A percentile compares a stretch with the other conserved stretches of the same genome.
Evolutionary conservation across 2,797 vertebrate genomes (phyloP).

Genomic region (Schizopygopsis pylzovi): DNA sequence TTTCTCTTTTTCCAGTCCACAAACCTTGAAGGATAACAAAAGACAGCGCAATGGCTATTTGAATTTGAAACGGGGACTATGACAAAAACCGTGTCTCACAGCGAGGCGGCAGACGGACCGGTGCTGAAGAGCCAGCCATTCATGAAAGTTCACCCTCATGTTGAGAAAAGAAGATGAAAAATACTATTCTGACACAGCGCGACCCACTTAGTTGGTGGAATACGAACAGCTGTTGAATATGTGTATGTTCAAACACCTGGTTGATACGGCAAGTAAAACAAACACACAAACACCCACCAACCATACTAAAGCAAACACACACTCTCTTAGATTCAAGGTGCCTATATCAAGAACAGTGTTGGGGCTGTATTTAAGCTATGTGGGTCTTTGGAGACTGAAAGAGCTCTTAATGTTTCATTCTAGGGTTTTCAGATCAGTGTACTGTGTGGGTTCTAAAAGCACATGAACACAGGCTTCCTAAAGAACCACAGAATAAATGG

Average conservation of each 20-base stretch:
- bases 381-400: neutral
- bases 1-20: conserved; percentile 78
- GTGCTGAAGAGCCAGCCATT: conserved; percentile 63
- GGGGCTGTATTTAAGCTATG: neutral
- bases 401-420: neutral
- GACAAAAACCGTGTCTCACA: conserved; percentile 65
- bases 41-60: conserved; percentile 78
- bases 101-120: conserved; percentile 67
- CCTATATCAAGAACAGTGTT: neutral
- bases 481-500: neutral
- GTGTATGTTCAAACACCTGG: conserved; percentile 23
- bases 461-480: neutral
- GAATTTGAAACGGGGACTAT: conserved; percentile 78
- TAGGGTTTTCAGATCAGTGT: neutral
- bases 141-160: conserved; percentile 47
- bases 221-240: conserved; percentile 68
- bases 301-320: neutral
- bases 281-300: conserved; percentile 35
- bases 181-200: conserved; percentile 67
- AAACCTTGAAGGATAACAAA: conserved; percentile 78
- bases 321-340: neutral
- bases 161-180: conserved; percentile 53
- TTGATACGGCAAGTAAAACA: conserved; percentile 26
- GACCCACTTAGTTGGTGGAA: conserved; percentile 54
- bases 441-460: neutral